phyloP scores from a whole-genome alignment of 2,113 vertebrate species.

The Psittacara wagleri region DNA sequence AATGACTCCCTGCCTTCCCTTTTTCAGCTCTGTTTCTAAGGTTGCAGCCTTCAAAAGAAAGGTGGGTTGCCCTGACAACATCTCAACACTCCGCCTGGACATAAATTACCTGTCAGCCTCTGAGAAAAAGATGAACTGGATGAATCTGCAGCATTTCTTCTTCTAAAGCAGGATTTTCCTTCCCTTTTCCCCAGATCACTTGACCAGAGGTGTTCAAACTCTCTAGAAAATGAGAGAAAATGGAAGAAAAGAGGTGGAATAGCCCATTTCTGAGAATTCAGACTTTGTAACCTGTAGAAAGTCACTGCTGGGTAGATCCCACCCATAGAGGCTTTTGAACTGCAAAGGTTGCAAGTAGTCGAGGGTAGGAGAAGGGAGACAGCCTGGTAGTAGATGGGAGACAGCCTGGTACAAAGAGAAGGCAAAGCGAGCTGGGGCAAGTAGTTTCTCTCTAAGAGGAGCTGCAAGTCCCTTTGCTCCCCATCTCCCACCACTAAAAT shows the following conservation, averaged over 20 bases:
- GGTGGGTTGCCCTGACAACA: conserved; percentile 42
- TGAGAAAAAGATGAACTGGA: not conserved
- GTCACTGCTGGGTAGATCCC: not conserved
- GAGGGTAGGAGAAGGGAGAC: no score
- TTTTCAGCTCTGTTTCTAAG: not conserved
- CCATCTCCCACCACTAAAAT: not conserved
- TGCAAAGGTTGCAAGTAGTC: not conserved
- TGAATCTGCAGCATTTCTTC: not conserved
- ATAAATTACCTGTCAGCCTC: conserved; percentile 7
- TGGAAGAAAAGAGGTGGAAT: not conserved
- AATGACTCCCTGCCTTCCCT: not conserved
- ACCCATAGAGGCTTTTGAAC: not conserved
- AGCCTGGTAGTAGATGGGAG: not conserved
- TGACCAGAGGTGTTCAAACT: not conserved
- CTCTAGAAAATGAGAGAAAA: not conserved
- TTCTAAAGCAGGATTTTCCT: not conserved
- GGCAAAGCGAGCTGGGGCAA: not conserved
- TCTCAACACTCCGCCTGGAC: not conserved
- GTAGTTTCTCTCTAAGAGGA: not conserved
- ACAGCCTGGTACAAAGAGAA: not conserved
- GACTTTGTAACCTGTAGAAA: not conserved
- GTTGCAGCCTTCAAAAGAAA: not conserved
- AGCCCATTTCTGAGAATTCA: not conserved
- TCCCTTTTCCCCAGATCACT: not conserved
- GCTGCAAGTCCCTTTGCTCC: not conserved